A percentile compares a stretch with the other conserved stretches of the same genome.
These are phyloP conservation scores for Acomys russatus DNA, from an alignment of 2,797 vertebrate species.

Conservation along the genomic window DNA sequence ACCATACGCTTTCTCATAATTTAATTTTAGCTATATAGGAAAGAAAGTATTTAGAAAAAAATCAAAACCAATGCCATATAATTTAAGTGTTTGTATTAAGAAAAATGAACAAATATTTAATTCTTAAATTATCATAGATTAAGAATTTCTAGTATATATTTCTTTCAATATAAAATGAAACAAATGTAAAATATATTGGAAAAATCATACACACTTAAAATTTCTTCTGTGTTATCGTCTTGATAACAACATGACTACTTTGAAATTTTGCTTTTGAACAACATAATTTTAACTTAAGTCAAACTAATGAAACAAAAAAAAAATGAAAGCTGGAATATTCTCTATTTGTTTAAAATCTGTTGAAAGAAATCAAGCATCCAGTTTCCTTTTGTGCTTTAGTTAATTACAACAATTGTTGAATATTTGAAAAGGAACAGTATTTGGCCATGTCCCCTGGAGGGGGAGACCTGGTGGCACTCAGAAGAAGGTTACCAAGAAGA, in stretches of 20 bases:
- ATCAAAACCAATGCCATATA: background rate
- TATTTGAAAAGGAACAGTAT: background rate
- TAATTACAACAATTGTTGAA: background rate
- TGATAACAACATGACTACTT: background rate
- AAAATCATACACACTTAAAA: background rate
- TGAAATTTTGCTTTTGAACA: background rate
- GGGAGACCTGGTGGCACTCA: too few relatives aligned
- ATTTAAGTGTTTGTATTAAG: background rate
- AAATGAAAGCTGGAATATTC: background rate
- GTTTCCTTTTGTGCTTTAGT: background rate
- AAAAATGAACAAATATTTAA: background rate
- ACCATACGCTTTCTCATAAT: accelerated
- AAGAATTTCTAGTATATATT: background rate
- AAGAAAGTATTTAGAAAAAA: background rate
- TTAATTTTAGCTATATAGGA: background rate
- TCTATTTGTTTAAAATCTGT: background rate
- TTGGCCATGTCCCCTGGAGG: too few relatives aligned
- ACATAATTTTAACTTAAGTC: background rate
- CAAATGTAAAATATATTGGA: background rate
- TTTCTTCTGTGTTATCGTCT: background rate
- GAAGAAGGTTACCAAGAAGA: too few relatives aligned
- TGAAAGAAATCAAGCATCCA: background rate
- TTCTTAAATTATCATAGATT: background rate
- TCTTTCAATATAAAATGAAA: background rate
- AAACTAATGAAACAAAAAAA: background rate